Percentiles rank a stretch among this genome's conserved stretches.
phyloP scores from a whole-genome alignment of 2,113 vertebrate genomes.

The Passer montanus region DNA sequence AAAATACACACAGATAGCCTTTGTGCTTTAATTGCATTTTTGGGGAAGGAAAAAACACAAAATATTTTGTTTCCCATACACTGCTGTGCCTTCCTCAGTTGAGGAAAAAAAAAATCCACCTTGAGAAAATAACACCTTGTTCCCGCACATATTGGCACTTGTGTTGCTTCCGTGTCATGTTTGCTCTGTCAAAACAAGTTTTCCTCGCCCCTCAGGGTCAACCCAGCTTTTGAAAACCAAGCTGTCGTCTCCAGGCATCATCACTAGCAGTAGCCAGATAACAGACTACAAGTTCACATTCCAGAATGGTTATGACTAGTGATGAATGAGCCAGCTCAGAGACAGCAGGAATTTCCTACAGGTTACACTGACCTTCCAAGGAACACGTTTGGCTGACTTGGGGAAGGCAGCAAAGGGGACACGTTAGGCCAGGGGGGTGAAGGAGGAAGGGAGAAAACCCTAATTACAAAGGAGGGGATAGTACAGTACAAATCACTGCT shows the following conservation, averaged over 20 bases:
- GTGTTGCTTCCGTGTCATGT: constrained; percentile 19
- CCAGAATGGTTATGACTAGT: constrained; percentile 33
- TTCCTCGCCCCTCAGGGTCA: constrained; percentile 57
- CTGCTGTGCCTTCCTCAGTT: background rate
- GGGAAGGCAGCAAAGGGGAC: background rate
- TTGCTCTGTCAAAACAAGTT: constrained; percentile 64
- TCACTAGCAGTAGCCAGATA: constrained; percentile 44
- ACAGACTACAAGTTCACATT: constrained; percentile 47
- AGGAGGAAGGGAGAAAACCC: background rate
- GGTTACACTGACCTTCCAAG: constrained; percentile 63
- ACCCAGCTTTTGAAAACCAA: constrained; percentile 59
- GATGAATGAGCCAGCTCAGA: constrained; percentile 57
- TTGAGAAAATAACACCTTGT: constrained; percentile 34
- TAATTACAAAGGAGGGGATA: background rate
- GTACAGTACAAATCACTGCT: background rate
- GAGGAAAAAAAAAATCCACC: background rate
- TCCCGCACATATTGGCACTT: constrained; percentile 16
- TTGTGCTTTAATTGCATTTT: background rate
- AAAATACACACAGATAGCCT: background rate
- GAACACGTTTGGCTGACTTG: constrained; percentile 25
- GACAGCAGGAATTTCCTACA: constrained; percentile 59
- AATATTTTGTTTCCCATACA: background rate
- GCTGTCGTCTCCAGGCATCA: constrained; percentile 60
- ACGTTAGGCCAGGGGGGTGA: background rate
- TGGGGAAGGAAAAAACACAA: background rate